A percentile compares a stretch with the other conserved stretches of the same genome.
These are phyloP conservation scores for Caenorhabditis remanei DNA, from an alignment of 1,140 invertebrate genomes.

Conservation along the genomic window DNA sequence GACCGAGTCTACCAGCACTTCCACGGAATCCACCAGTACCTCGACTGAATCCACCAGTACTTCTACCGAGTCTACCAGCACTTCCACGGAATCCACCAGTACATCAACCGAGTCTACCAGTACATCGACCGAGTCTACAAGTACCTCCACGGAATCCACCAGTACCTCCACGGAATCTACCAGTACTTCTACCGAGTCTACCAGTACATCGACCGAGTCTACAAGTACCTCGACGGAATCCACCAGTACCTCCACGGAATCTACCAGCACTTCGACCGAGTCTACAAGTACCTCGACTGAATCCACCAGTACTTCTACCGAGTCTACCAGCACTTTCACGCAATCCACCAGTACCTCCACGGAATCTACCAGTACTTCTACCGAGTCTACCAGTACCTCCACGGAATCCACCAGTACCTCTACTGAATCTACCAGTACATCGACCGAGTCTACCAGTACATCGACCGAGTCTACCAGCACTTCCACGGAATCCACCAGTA, in stretches of 20 bases:
- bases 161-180: conserved; percentile 9
- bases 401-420: conserved; percentile 18
- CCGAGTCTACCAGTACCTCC: neutral
- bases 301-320: neutral
- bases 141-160: neutral
- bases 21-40: neutral
- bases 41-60: neutral
- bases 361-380: conserved; percentile 3
- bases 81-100: neutral
- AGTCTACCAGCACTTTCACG: neutral
- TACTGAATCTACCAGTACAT: neutral
- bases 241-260: neutral
- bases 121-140: neutral
- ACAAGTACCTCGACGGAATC: neutral
- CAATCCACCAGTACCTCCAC: conserved; percentile 29
- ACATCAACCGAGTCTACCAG: conserved; percentile 25
- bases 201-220: neutral
- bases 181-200: conserved; percentile 13
- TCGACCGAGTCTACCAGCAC: conserved; percentile 25
- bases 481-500: neutral
- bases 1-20: conserved; percentile 18
- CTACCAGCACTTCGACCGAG: conserved; percentile 23
- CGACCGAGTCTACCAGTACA: neutral
- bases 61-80: neutral
- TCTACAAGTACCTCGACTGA: conserved; percentile 4